These are phyloP conservation scores for Corythornis cristatus DNA, from an alignment of 2,113 vertebrate genomes.

Conservation along the genomic window DNA sequence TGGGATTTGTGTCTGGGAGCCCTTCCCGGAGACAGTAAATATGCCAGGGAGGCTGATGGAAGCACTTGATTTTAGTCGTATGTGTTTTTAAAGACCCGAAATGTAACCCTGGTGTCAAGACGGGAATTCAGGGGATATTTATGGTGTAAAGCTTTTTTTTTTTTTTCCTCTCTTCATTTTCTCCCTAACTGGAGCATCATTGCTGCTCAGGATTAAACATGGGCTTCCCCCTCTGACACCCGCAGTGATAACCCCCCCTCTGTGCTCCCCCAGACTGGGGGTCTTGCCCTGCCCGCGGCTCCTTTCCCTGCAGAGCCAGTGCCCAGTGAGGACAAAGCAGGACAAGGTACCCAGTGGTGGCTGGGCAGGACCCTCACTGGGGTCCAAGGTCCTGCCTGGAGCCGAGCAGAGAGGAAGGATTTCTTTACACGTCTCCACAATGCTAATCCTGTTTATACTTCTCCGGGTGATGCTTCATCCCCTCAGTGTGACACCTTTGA, in stretches of 20 bases:
- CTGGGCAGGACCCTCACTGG: rapidly evolving
- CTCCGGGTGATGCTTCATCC: neutral
- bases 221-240: neutral
- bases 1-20: constrained; percentile 1
- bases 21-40: constrained; percentile 53
- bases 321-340: neutral
- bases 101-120: neutral
- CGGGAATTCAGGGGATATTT: constrained; percentile 31
- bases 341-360: neutral
- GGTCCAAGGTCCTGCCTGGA: neutral
- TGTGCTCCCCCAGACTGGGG: rapidly evolving
- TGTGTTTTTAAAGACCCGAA: constrained; percentile 61
- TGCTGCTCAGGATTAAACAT: neutral
- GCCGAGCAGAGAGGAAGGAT: neutral
- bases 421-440: rapidly evolving
- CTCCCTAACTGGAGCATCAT: neutral
- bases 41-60: constrained; percentile 25
- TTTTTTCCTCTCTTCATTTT: neutral
- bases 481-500: neutral
- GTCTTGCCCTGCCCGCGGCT: rapidly evolving
- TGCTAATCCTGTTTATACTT: neutral
- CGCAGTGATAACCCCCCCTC: rapidly evolving
- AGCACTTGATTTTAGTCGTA: constrained; percentile 7
- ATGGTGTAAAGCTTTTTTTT: neutral
- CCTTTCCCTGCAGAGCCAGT: neutral